Evolutionary conservation across 1,140 invertebrate genomes (phyloP).

Genomic region (Trachelipus rathkii): DNA sequence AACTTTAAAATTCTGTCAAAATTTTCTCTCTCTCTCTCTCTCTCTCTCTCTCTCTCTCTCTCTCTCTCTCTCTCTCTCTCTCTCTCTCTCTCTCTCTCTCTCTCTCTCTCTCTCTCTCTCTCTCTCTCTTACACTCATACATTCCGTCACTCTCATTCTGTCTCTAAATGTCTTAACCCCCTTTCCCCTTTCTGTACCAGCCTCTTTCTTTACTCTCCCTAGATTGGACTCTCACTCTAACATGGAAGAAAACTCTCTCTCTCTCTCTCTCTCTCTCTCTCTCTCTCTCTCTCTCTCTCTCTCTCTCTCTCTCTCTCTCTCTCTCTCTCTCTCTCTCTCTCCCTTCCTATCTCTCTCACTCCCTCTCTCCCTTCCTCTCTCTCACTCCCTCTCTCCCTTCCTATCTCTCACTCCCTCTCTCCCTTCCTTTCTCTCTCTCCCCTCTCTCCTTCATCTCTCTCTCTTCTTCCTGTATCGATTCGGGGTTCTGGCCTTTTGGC

Average conservation of each 20-base stretch:
- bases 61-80: background rate
- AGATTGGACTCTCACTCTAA: background rate
- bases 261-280: constrained; percentile 25
- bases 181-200: too few relatives aligned
- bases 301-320: background rate
- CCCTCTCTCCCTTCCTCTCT: background rate
- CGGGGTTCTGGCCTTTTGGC: background rate
- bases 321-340: too few relatives aligned
- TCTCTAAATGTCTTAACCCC: too few relatives aligned
- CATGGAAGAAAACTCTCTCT: too few relatives aligned
- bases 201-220: too few relatives aligned
- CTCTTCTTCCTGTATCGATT: background rate
- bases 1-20: background rate
- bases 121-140: background rate
- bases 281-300: background rate
- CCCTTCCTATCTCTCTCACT: too few relatives aligned
- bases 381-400: background rate
- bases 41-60: background rate
- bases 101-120: background rate
- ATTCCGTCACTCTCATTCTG: too few relatives aligned
- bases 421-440: background rate
- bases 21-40: constrained; percentile 7
- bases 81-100: constrained; percentile 25
- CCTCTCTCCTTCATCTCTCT: background rate
- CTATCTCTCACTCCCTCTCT: constrained; percentile 8